Evolutionary conservation across 2,113 vertebrate genomes (phyloP).

Genomic region (Osmerus mordax): DNA sequence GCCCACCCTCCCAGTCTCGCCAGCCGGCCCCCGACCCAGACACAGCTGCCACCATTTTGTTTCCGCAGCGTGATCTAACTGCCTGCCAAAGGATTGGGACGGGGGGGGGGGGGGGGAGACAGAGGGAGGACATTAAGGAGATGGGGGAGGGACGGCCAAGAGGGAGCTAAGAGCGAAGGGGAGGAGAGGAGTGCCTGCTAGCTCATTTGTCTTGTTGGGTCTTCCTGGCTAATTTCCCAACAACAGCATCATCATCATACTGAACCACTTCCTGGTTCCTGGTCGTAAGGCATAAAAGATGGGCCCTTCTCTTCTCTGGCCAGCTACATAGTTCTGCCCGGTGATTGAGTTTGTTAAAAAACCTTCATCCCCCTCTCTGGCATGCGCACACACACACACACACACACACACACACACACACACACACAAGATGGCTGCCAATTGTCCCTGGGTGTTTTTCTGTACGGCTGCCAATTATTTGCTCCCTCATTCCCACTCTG

Average conservation of each 20-base stretch:
- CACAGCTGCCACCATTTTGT: slow-evolving; percentile 70
- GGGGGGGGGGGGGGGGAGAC: slow-evolving; percentile 27
- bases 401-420: too few relatives aligned
- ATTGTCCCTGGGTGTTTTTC: slow-evolving; percentile 28
- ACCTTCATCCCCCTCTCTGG: slow-evolving; percentile 1
- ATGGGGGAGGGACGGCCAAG: slow-evolving; percentile 14
- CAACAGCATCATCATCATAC: neutral
- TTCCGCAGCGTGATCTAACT: slow-evolving; percentile 54
- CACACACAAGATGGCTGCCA: slow-evolving; percentile 52
- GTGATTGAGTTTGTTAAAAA: neutral
- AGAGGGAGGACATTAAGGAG: slow-evolving; percentile 12
- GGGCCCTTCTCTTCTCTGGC: neutral
- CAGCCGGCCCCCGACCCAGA: slow-evolving; percentile 41
- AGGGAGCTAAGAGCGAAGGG: neutral
- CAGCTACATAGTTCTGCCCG: slow-evolving; percentile 29
- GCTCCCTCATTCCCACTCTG: slow-evolving; percentile 11
- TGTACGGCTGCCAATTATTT: slow-evolving; percentile 46
- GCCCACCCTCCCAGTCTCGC: neutral
- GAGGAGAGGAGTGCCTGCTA: neutral
- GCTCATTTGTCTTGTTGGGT: neutral
- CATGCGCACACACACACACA: slow-evolving; percentile 13
- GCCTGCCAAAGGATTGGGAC: slow-evolving; percentile 45
- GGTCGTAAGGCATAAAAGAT: neutral
- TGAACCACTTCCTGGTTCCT: neutral
- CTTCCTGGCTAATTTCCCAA: neutral